These are phyloP conservation scores for Heliothis virescens DNA, from an alignment of 1,140 invertebrate genomes.

Conservation along the genomic window DNA sequence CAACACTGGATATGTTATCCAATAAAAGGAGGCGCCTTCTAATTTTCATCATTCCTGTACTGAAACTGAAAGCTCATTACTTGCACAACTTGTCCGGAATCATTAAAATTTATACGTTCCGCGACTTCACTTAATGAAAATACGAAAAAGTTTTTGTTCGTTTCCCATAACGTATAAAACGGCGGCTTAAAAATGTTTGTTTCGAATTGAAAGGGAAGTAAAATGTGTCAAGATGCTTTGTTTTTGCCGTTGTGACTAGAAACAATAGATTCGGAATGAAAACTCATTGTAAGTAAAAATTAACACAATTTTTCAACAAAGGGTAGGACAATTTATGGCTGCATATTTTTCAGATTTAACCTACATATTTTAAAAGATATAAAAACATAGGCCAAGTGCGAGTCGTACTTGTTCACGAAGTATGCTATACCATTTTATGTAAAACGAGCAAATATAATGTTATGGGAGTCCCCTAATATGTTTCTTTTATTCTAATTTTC, in stretches of 20 bases:
- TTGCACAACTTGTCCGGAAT: conserved; percentile 60
- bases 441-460: no score
- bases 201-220: conserved; percentile 20
- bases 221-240: conserved; percentile 28
- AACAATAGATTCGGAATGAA: no score
- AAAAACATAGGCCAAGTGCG: no score
- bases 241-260: not conserved
- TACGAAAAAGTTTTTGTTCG: conserved; percentile 58
- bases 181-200: conserved; percentile 20
- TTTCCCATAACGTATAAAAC: conserved; percentile 21
- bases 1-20: not conserved
- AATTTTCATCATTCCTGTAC: conserved; percentile 8
- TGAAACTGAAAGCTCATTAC: conserved; percentile 58
- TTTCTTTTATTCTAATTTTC: no score
- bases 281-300: no score
- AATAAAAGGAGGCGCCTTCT: not conserved
- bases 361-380: no score
- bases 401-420: no score
- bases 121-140: conserved; percentile 67
- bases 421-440: no score
- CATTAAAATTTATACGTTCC: conserved; percentile 70
- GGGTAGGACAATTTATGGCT: no score
- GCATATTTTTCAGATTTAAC: no score
- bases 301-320: no score
- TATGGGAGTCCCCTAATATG: no score